These are phyloP conservation scores for Chaetodon trifasciatus DNA, from an alignment of 2,797 vertebrate genomes.

Conservation along the genomic window DNA sequence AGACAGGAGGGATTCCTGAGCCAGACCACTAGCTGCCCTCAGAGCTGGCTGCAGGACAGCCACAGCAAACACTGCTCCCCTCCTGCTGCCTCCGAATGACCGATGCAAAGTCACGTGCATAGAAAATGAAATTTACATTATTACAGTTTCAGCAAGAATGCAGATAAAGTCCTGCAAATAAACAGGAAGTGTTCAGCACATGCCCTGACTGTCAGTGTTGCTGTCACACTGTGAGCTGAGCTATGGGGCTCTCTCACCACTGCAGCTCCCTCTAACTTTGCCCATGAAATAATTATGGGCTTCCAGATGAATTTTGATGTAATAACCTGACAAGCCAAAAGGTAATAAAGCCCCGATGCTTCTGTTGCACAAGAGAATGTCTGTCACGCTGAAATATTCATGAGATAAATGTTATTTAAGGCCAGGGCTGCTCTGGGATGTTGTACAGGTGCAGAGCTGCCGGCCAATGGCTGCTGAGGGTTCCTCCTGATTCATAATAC, in stretches of 20 bases:
- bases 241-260: neutral
- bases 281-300: slow-evolving; percentile 45
- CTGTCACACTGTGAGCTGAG: slow-evolving; percentile 25
- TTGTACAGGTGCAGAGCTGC: slow-evolving; percentile 50
- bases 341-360: slow-evolving; percentile 48
- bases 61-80: slow-evolving; percentile 43
- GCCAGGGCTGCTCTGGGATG: slow-evolving; percentile 42
- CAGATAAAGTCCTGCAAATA: slow-evolving; percentile 12
- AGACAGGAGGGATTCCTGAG: slow-evolving; percentile 55
- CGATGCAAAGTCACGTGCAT: slow-evolving; percentile 43
- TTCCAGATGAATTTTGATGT: slow-evolving; percentile 46
- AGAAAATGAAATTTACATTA: slow-evolving; percentile 33
- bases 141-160: neutral
- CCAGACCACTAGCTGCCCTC: slow-evolving; percentile 56
- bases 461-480: neutral
- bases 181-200: neutral
- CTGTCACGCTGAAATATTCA: slow-evolving; percentile 67
- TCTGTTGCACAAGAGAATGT: slow-evolving; percentile 44
- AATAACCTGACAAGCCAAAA: slow-evolving; percentile 53
- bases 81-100: slow-evolving; percentile 39
- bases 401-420: slow-evolving; percentile 65
- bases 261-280: slow-evolving; percentile 49
- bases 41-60: slow-evolving; percentile 46
- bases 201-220: neutral
- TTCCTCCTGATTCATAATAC: slow-evolving; percentile 15